Conservation (phyloP, 2,113 vertebrate species). For the Tringa solitaria region DNA sequence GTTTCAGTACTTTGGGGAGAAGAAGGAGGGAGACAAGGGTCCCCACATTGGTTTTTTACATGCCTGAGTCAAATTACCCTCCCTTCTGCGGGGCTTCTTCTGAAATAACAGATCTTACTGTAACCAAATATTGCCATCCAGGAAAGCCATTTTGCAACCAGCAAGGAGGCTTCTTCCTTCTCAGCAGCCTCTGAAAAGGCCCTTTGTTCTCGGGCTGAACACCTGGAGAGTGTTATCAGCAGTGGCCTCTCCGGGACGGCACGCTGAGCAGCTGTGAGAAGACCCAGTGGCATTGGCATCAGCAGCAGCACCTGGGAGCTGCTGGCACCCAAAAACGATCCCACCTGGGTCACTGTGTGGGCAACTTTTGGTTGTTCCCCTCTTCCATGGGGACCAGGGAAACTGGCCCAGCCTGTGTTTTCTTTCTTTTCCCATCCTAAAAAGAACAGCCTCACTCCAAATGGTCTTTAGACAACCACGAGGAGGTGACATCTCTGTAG, state of each 20-base stretch:
- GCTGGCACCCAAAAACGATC: neutral
- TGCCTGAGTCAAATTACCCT: slow-evolving; percentile 72
- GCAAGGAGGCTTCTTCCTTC: slow-evolving; percentile 79
- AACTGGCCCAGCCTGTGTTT: neutral
- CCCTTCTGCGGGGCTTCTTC: slow-evolving; percentile 67
- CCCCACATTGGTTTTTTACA: slow-evolving; percentile 24
- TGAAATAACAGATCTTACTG: slow-evolving; percentile 77
- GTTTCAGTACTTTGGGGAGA: neutral
- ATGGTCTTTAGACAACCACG: neutral
- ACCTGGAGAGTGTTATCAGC: slow-evolving; percentile 85
- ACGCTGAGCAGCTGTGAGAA: neutral
- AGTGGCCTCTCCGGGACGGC: neutral
- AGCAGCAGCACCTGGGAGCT: neutral
- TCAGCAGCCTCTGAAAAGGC: slow-evolving; percentile 85
- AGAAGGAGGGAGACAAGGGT: neutral
- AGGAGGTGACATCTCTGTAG: neutral
- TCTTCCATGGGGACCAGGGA: neutral
- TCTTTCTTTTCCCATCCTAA: neutral
- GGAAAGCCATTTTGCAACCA: slow-evolving; percentile 80
- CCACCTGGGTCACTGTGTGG: neutral
- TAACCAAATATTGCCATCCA: slow-evolving; percentile 82
- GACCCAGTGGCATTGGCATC: neutral
- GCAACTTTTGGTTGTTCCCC: neutral
- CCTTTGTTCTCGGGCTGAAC: slow-evolving; percentile 86
- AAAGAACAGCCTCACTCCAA: neutral